These are phyloP conservation scores for Drosophila testacea DNA, from an alignment of 2,888 invertebrate genomes.

Conservation along the genomic window DNA sequence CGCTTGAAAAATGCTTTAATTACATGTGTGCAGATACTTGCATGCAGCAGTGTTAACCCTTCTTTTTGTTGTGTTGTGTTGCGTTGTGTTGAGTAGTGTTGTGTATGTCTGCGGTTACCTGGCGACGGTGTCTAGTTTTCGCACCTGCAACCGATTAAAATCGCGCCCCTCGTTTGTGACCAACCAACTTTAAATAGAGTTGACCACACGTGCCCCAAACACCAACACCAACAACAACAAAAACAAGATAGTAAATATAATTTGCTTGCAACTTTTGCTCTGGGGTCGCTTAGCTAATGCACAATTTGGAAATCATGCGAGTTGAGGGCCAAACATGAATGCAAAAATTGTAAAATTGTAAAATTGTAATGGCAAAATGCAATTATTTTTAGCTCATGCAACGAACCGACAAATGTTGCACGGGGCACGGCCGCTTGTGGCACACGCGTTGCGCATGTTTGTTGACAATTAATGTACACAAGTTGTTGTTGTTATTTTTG, in stretches of 20 bases:
- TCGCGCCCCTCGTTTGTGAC: not conserved
- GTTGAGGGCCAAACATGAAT: conserved; percentile 21
- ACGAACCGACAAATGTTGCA: conserved; percentile 49
- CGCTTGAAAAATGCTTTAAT: conserved; percentile 20
- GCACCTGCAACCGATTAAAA: conserved; percentile 67
- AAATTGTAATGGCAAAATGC: conserved; percentile 57
- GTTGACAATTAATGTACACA: conserved; percentile 73
- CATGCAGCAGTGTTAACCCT: conserved; percentile 18
- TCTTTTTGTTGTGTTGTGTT: not conserved
- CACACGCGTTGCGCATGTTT: conserved; percentile 70
- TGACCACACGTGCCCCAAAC: conserved; percentile 50
- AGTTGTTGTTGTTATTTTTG: conserved; percentile 29
- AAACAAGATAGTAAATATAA: not conserved
- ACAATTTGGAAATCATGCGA: conserved; percentile 14
- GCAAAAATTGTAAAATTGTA: conserved; percentile 10
- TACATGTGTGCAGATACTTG: conserved; percentile 13
- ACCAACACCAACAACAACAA: conserved; percentile 1
- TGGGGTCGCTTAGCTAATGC: conserved; percentile 59
- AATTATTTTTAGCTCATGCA: conserved; percentile 75
- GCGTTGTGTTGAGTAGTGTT: not conserved
- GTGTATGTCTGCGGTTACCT: conserved; percentile 46
- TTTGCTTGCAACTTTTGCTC: not conserved
- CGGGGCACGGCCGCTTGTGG: conserved; percentile 19
- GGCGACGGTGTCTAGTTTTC: conserved; percentile 49
- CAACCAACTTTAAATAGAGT: conserved; percentile 36